Percentiles rank a stretch among this genome's conserved stretches.
Evolutionary conservation across 2,888 invertebrate species (phyloP).

Genomic region (Achlya flavicornis): DNA sequence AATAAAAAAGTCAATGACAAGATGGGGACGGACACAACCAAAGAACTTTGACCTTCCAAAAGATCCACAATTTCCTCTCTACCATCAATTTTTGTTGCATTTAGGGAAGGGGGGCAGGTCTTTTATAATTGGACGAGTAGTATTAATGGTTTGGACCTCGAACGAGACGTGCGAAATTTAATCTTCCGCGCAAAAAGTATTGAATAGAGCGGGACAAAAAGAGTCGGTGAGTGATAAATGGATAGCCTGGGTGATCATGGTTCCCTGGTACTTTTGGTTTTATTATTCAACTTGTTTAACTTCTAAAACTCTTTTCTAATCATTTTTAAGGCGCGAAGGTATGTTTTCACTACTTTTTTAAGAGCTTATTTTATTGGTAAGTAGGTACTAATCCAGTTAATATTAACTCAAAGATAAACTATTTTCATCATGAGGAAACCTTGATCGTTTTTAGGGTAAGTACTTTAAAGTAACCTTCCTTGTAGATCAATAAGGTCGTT

Average conservation of each 20-base stretch:
- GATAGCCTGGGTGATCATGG: conserved; percentile 59
- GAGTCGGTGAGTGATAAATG: conserved; percentile 73
- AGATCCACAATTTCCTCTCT: conserved; percentile 19
- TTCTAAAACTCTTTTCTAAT: neutral
- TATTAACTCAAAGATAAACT: too few species aligned
- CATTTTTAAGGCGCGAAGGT: neutral
- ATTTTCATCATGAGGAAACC: too few species aligned
- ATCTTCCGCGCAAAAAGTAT: conserved; percentile 81
- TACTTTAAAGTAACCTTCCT: too few species aligned
- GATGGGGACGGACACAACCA: conserved; percentile 60
- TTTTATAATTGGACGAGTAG: conserved; percentile 48
- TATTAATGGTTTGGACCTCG: conserved; percentile 77
- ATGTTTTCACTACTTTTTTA: neutral
- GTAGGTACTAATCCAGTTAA: too few species aligned
- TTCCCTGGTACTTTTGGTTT: conserved; percentile 40
- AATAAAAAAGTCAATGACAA: conserved; percentile 67
- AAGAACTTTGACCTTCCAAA: conserved; percentile 35
- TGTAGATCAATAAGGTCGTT: too few species aligned
- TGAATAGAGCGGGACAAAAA: conserved; percentile 78
- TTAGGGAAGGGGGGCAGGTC: conserved; percentile 40
- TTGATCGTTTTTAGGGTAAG: too few species aligned
- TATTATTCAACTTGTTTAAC: conserved; percentile 10
- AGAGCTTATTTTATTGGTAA: too few species aligned
- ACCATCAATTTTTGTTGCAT: conserved; percentile 8
- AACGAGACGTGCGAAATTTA: conserved; percentile 78